phyloP scores from a whole-genome alignment of 2,113 vertebrate genomes.

The Chaenogobius annularis region DNA sequence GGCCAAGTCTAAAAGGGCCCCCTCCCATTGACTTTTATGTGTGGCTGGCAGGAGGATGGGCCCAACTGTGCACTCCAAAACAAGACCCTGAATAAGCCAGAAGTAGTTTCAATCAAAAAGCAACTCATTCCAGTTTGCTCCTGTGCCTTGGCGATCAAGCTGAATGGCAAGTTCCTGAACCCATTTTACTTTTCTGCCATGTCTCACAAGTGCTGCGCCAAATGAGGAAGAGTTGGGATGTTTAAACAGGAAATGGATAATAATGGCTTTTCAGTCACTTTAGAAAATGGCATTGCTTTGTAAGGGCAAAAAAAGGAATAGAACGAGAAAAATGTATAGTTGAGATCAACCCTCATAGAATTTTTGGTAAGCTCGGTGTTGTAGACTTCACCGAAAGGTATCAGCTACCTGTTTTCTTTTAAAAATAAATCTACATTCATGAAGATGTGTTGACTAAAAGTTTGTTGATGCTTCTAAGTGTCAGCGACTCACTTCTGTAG shows the following conservation, averaged over 20 bases:
- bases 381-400: no score
- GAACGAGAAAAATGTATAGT: no score
- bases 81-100: slow-evolving; percentile 10
- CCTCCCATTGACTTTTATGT: slow-evolving; percentile 43
- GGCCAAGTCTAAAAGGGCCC: slow-evolving; percentile 36
- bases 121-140: slow-evolving; percentile 3
- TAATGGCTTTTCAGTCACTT: not conserved
- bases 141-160: slow-evolving; percentile 29
- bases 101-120: slow-evolving; percentile 7
- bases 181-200: slow-evolving; percentile 8
- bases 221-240: not conserved
- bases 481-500: no score
- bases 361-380: no score
- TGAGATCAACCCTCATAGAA: no score
- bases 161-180: slow-evolving; percentile 21
- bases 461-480: no score
- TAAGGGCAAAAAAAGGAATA: no score
- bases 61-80: not conserved
- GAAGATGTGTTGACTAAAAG: no score
- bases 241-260: not conserved
- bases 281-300: not conserved
- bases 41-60: slow-evolving; percentile 16
- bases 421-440: no score
- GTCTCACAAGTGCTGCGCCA: not conserved
- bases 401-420: no score